Evolutionary conservation across 2,797 vertebrate species (phyloP).

Genomic region (Nannoperca australis): DNA sequence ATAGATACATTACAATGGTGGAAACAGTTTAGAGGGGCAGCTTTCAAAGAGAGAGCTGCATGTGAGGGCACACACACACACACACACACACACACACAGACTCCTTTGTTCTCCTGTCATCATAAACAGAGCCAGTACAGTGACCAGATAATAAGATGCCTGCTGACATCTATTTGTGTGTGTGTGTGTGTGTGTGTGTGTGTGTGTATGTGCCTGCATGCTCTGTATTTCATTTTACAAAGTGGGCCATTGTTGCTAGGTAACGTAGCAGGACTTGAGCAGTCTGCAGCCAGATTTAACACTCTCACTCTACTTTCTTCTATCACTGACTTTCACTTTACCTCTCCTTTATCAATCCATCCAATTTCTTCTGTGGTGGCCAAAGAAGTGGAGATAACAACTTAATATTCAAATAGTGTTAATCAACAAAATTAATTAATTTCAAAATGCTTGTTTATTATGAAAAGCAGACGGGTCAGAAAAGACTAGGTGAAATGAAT

Average conservation of each 20-base stretch:
- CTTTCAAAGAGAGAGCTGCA: constrained; percentile 26
- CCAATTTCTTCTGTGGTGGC: not conserved
- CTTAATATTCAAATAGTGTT: not conserved
- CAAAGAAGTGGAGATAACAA: not conserved
- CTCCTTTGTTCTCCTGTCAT: constrained; percentile 51
- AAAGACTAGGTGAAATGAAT: too few species aligned
- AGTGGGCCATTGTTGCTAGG: constrained; percentile 74
- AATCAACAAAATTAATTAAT: not conserved
- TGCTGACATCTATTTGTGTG: constrained; percentile 38
- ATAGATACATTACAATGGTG: not conserved
- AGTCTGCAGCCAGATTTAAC: constrained; percentile 33
- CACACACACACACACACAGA: constrained; percentile 16
- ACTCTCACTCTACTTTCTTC: not conserved
- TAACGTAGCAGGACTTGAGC: constrained; percentile 57
- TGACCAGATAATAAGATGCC: constrained; percentile 51
- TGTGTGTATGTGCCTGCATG: not conserved
- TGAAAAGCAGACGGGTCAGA: not conserved
- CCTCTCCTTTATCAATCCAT: not conserved
- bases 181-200: constrained; percentile 5
- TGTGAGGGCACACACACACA: constrained; percentile 6
- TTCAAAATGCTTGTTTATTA: not conserved
- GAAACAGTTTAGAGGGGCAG: constrained; percentile 19
- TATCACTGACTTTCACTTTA: not conserved
- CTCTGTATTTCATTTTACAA: constrained; percentile 55
- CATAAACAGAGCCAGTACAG: constrained; percentile 39